Percentiles rank a stretch among this genome's conserved stretches.
These are phyloP conservation scores for Panagrolaimus sp. DNA, from an alignment of 1,140 invertebrate genomes.

Conservation along the genomic window DNA sequence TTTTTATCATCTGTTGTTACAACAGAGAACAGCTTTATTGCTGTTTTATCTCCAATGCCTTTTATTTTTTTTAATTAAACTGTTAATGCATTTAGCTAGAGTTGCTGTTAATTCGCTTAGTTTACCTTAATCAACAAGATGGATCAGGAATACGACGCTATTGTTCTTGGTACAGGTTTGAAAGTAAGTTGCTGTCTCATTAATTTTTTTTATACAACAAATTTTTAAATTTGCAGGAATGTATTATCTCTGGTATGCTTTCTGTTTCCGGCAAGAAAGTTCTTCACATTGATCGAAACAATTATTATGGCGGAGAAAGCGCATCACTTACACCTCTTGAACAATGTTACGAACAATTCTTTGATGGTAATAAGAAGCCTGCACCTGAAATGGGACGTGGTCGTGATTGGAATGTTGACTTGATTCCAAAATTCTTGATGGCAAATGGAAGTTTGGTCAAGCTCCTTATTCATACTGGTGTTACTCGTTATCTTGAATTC, in stretches of 20 bases:
- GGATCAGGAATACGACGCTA: conserved; percentile 99
- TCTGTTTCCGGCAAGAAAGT: conserved; percentile 98
- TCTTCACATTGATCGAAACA: conserved; percentile 97
- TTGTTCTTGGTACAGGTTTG: conserved; percentile 93
- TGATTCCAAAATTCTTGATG: conserved; percentile 99
- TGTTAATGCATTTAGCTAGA: no score
- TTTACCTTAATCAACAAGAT: conserved; percentile 63
- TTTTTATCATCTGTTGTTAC: neutral
- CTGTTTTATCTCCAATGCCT: no score
- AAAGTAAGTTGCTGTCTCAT: conserved; percentile 66
- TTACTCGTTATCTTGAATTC: conserved; percentile 97
- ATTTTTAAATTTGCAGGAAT: conserved; percentile 69
- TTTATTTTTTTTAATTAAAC: no score
- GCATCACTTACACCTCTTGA: conserved; percentile 97
- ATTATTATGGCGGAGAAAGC: conserved; percentile 98
- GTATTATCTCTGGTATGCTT: conserved; percentile 96
- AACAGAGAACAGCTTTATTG: no score
- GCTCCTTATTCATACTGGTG: conserved; percentile 93
- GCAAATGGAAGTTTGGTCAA: conserved; percentile 90
- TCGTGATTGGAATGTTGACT: conserved; percentile 98
- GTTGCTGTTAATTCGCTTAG: no score
- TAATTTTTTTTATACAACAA: neutral
- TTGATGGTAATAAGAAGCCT: conserved; percentile 69
- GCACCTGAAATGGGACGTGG: conserved; percentile 75
- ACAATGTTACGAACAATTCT: conserved; percentile 66